These are phyloP conservation scores for Bovichtus diacanthus DNA, from an alignment of 2,797 vertebrate genomes.

Conservation along the genomic window DNA sequence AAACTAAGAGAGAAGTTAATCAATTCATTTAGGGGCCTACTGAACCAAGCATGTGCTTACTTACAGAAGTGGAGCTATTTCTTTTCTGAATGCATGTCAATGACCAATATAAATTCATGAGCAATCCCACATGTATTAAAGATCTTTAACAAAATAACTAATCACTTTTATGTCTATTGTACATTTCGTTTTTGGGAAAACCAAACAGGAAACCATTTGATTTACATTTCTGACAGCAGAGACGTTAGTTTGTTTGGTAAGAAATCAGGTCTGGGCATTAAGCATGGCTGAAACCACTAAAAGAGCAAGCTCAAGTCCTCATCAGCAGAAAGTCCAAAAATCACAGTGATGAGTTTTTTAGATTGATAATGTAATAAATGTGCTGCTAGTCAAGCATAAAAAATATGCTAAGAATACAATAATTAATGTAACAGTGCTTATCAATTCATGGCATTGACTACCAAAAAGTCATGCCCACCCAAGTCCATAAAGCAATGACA, in stretches of 20 bases:
- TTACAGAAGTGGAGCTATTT: background rate
- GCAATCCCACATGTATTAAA: background rate
- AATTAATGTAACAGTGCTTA: background rate
- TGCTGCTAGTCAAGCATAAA: background rate
- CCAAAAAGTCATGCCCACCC: background rate
- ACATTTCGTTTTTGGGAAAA: background rate
- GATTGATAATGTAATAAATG: background rate
- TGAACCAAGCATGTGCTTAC: background rate
- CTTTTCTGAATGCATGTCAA: background rate
- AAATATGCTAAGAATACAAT: background rate
- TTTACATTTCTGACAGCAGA: background rate
- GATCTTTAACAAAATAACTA: background rate
- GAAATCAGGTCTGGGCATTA: background rate
- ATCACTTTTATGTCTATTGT: background rate
- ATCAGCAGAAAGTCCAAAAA: background rate
- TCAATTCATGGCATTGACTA: background rate
- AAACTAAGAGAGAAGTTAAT: background rate
- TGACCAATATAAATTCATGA: background rate
- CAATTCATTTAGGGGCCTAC: background rate
- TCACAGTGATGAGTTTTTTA: too few species aligned
- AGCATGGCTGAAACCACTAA: background rate
- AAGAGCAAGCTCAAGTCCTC: background rate
- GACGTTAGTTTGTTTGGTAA: background rate
- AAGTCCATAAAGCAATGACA: too few species aligned
- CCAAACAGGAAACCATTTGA: background rate